Evolutionary conservation across 2,113 vertebrate genomes (phyloP), one percentile per base, ranked within the genome.

Genomic region (Merops nubicus): DNA sequence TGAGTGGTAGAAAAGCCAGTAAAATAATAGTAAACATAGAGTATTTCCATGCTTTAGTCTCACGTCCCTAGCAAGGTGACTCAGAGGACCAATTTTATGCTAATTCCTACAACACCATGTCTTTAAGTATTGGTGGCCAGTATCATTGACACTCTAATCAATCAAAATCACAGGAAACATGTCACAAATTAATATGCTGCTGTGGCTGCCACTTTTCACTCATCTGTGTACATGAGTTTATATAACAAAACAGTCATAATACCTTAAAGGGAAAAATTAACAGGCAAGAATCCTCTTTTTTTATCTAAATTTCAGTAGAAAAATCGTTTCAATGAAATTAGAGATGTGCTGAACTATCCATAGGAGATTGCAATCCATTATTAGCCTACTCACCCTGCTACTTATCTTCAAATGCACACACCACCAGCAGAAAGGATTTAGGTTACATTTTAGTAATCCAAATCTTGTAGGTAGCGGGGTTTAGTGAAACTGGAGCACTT

Each of bases 331-430:
- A 96, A 23, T 80, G 89, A 96, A 96, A 96, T 97, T 89, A 95
- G 63, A 75, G 83, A 95, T 81, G 72, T 76, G 80, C 80, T 93
- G 84, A 96, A 93, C 84, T 74, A 91, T 89, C 95, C 80, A 57
- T 73, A 53, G 96, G 91, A 96, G 91, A 92, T 95, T 83, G 92
- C 82, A 78, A 62, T 60, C 90, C 92, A 47, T 92, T 96, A 95
- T 97, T 92, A 97, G 85, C 95, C 94, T 91, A 12, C 83, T 97
- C 83, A 93, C 91, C 93, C 95, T 75, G 65, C 75, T 45, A 96
- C 94, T 97, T 97, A 97, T 97, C 97, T 97, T 72, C 96, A 95
- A 93, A 85, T 75, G 77, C 95, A 95, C 94, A 97, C 79, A 26
- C 25, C 92, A 93, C 36, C 70, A 89, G 88, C 93, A 97, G 93